Base-by-base conservation (phyloP, 2,113 vertebrate genomes). In the Vireo altiloquus region DNA sequence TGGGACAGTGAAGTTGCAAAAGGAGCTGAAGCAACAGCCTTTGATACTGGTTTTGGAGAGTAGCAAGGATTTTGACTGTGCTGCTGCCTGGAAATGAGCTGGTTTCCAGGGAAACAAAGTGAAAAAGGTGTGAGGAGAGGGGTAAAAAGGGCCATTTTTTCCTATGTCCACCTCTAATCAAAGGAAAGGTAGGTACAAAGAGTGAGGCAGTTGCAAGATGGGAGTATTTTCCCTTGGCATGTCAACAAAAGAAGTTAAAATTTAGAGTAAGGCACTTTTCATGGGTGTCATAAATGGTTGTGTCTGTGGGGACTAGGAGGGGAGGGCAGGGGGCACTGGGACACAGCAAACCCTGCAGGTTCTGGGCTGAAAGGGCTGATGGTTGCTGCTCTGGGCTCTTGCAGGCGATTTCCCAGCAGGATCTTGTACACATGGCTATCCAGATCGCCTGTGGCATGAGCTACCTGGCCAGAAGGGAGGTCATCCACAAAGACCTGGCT, bases 371-470 rank as follows among this genome's bases (percentile, higher is more conserved):
- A n/a, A 25, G 53, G 53, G 33, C 72, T 87, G 39, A 78, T 78
- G 64, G 64, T 16, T n/a, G 21, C 40, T 95, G 39, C 91, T 93
- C 81, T 94, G 54, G 97, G 70, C 86, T 95, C 68, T 82, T 86
- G 53, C 97, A 99, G 99, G 99, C 99, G 0, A 98, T 99, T 96
- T 99, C 99, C 95, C 99, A 99, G 74, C 99, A 99, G 95, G 99
- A 99, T 94, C 96, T 99, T 95, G 99, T 99, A 15, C 99, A 99
- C 82, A 99, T 99, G 99, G 99, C 99, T 52, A 99, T 99, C 96
- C 99, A 99, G 98, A 99, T 99, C 22, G 99, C 99, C 66, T 99
- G 99, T 93, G 99, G 99, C 42, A 99, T 99, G 99, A 99, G 99
- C 97, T 99, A 99, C 92, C 97, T 99, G 97, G 98, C 99, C 80